phyloP scores from a whole-genome alignment of 2,888 invertebrate genomes.

The Trissoscelio sp. region DNA sequence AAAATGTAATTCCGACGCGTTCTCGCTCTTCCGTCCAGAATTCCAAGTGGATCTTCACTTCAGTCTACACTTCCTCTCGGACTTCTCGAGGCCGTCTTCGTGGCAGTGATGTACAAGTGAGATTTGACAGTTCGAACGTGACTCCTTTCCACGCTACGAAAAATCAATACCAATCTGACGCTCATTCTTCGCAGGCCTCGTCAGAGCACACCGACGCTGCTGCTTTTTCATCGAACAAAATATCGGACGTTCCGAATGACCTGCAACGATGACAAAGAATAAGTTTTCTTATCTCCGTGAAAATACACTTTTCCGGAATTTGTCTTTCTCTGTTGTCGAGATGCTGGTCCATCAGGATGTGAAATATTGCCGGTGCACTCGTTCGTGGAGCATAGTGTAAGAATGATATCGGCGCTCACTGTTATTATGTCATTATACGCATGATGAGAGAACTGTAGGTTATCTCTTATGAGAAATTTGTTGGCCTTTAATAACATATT shows the following conservation, averaged over 20 bases:
- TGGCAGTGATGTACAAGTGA: conserved; percentile 69
- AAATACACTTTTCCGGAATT: conserved; percentile 60
- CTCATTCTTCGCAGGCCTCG: conserved; percentile 42
- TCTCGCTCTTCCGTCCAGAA: conserved; percentile 73
- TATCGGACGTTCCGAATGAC: conserved; percentile 58
- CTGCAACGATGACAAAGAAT: conserved; percentile 46
- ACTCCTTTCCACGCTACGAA: conserved; percentile 62
- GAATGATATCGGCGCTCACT: conserved; percentile 23
- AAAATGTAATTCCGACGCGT: conserved; percentile 81
- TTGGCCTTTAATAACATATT: conserved; percentile 13
- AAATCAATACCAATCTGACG: conserved; percentile 71
- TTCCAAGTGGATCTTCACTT: conserved; percentile 75
- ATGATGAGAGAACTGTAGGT: conserved; percentile 35
- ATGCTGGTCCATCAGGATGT: conserved; percentile 28
- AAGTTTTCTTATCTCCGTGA: conserved; percentile 56
- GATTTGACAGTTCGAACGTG: conserved; percentile 71
- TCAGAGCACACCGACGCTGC: neutral
- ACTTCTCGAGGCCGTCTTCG: conserved; percentile 69
- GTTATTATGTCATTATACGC: conserved; percentile 57
- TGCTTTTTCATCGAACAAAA: conserved; percentile 30
- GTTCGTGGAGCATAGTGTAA: neutral
- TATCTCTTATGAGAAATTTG: conserved; percentile 28
- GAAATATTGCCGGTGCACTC: conserved; percentile 45
- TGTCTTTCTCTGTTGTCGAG: conserved; percentile 42
- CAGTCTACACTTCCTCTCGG: conserved; percentile 58